Base-by-base conservation (phyloP, 92 coral and sea anemone genomes). In the Blastomussa wellsi region DNA sequence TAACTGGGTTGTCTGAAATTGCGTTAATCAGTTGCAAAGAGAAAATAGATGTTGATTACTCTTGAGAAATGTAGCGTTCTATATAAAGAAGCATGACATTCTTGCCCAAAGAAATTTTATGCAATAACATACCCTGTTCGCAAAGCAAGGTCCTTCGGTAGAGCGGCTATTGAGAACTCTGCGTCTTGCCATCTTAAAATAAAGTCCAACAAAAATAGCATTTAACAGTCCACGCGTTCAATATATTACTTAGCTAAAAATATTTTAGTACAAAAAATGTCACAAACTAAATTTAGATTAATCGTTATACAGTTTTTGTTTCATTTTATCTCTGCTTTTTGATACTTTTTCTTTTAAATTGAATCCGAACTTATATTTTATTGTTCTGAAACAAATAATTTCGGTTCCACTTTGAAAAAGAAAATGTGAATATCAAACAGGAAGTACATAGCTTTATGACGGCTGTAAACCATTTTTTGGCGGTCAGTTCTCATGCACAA, bases 111-210 rank as follows among this genome's bases (percentile, higher is more conserved):
- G 15, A 57, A 33, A n/a, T 62, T 62, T 62, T 22, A 7, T 20
- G 33, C 19, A 5, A 12, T 39, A 15, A 20, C 84, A 14, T 49
- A 80, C 84, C 84, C 66, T 79, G 33, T 29, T 66, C 32, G 44
- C 1, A 44, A 28, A 14, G 68, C 13, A 31, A 47, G 22, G 20
- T 20, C 57, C 47, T 41, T 70, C 57, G 17, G 48, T 38, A 79
- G 53, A 79, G 29, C 51, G 36, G 28, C 74, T 19, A 7, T 7
- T 44, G 31, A 29, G 39, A 5, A 39, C 19, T 44, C 51, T 67
- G 38, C 37, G 19, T 24, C 74, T 31, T 52, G 41, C 37, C 84
- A 67, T 80, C 20, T 5, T 80, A 14, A 66, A 38, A 64, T 66
- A 2, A 4, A 80, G 75, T 15, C 19, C 12, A 66, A 24, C 29